These are phyloP conservation scores for Heliconius ethilla DNA, from an alignment of 2,888 invertebrate species.

Conservation along the genomic window DNA sequence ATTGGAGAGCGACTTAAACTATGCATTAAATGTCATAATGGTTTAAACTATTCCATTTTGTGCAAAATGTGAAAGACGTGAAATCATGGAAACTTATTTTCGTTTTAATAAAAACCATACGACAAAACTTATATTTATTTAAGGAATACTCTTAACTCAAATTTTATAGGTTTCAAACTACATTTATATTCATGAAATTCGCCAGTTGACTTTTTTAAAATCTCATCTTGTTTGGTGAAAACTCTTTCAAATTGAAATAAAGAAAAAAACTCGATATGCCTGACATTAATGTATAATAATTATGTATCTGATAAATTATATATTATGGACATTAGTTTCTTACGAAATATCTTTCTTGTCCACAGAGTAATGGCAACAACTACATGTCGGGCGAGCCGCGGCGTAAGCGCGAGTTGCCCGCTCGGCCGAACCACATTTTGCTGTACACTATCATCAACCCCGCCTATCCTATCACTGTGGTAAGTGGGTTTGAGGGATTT, in stretches of 20 bases:
- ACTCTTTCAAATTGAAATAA: background rate
- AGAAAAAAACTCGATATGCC: background rate
- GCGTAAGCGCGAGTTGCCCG: conserved; percentile 90
- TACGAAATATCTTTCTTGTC: conserved; percentile 38
- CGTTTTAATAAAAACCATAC: background rate
- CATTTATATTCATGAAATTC: no score
- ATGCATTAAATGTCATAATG: background rate
- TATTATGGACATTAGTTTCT: background rate
- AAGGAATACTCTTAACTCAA: no score
- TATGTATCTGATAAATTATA: background rate
- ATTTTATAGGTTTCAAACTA: no score
- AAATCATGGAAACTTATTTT: background rate
- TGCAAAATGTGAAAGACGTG: background rate
- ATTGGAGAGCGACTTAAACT: background rate
- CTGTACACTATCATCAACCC: conserved; percentile 99
- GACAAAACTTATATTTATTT: no score
- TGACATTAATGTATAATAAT: background rate
- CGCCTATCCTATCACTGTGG: conserved; percentile 99
- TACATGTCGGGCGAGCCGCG: conserved; percentile 84
- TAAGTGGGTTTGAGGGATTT: conserved; percentile 83
- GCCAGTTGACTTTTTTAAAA: no score
- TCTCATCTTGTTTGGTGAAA: no score
- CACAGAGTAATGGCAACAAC: conserved; percentile 79
- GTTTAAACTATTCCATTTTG: background rate
- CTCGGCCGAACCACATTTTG: conserved; percentile 97